Conservation (phyloP, 2,888 invertebrate species). For the Auanema freiburgensis region DNA sequence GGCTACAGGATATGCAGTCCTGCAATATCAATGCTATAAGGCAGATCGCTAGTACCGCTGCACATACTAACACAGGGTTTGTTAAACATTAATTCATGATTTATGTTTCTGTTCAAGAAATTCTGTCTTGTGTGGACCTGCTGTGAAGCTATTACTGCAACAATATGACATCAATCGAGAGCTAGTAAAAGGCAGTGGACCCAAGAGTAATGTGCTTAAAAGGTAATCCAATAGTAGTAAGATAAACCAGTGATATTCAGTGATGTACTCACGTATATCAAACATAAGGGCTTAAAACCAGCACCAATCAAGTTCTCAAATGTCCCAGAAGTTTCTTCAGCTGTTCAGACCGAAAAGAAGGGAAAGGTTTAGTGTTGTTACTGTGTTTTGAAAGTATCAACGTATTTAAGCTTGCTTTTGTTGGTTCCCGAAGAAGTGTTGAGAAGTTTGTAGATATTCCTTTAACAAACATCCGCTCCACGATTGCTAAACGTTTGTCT, state of each 20-base stretch:
- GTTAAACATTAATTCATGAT: no score
- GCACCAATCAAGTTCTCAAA: constrained; percentile 19
- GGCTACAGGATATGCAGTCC: no score
- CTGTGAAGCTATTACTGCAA: constrained; percentile 72
- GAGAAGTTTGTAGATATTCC: constrained; percentile 69
- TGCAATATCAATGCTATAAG: no score
- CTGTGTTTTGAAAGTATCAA: background rate
- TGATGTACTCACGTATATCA: constrained; percentile 51
- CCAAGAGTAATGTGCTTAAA: constrained; percentile 72
- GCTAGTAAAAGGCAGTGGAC: constrained; percentile 70
- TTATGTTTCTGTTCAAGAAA: no score
- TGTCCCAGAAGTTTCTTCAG: constrained; percentile 10
- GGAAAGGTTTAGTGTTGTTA: constrained; percentile 7
- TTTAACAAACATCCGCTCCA: constrained; percentile 71
- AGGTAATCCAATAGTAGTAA: constrained; percentile 67
- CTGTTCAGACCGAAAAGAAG: constrained; percentile 1
- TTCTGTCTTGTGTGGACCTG: constrained; percentile 77
- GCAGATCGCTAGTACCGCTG: no score
- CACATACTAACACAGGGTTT: no score
- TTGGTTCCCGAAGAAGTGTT: constrained; percentile 13
- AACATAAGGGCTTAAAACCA: constrained; percentile 41
- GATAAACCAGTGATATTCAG: constrained; percentile 29
- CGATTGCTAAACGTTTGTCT: constrained; percentile 73
- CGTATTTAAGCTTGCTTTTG: background rate
- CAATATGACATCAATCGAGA: constrained; percentile 70